Evolutionary conservation across 2,888 invertebrate genomes (phyloP).

Genomic region (Pediacus dermestoides): DNA sequence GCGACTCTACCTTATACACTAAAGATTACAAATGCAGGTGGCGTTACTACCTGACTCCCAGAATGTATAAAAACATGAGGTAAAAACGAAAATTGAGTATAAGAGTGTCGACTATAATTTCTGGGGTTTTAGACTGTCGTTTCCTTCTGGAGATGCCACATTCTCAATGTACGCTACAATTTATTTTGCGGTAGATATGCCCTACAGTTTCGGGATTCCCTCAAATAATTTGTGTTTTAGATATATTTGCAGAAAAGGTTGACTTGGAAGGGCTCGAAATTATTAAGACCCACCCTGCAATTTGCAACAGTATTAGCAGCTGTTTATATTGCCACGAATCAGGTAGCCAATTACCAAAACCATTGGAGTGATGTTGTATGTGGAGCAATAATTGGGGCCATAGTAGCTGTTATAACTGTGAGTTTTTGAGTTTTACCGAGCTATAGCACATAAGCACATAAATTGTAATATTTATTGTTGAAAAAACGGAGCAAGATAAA

Average conservation of each 20-base stretch:
- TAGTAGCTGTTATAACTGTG: slow-evolving; percentile 68
- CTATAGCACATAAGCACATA: background rate
- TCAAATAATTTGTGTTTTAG: slow-evolving; percentile 51
- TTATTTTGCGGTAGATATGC: slow-evolving; percentile 73
- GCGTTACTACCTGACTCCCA: slow-evolving; percentile 43
- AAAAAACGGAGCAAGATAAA: no score
- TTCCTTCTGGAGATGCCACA: slow-evolving; percentile 89
- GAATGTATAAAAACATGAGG: slow-evolving; percentile 69
- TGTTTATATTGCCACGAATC: slow-evolving; percentile 82
- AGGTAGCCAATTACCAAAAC: slow-evolving; percentile 95
- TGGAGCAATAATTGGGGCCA: slow-evolving; percentile 69
- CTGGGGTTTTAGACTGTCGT: slow-evolving; percentile 62
- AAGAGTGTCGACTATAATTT: slow-evolving; percentile 10
- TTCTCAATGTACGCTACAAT: slow-evolving; percentile 85
- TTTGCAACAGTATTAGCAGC: slow-evolving; percentile 74
- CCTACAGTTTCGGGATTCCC: no score
- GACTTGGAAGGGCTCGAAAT: slow-evolving; percentile 74
- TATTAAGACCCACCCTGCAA: slow-evolving; percentile 83
- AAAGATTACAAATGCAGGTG: slow-evolving; percentile 66
- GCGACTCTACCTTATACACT: slow-evolving; percentile 59
- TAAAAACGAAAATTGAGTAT: slow-evolving; percentile 25
- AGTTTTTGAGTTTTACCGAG: slow-evolving; percentile 44
- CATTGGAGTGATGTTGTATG: slow-evolving; percentile 96
- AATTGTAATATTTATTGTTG: background rate
- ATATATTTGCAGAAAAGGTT: slow-evolving; percentile 84